Base-by-base conservation (phyloP, 2,888 invertebrate genomes). In the Drosophila pegasa region DNA sequence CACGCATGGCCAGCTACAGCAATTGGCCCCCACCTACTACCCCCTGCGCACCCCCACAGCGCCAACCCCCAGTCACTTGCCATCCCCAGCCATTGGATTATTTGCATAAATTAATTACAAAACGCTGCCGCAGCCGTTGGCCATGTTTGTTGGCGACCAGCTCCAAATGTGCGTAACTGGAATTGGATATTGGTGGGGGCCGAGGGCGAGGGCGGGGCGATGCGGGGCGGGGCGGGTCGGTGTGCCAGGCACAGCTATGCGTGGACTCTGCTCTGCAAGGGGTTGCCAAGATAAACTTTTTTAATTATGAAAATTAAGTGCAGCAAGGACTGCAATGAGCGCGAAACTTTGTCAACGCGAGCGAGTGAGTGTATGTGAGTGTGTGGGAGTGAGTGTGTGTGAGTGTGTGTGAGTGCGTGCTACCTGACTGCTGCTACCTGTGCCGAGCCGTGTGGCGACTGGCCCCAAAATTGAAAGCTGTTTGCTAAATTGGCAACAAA, bases 301-400 rank as follows among this genome's bases (percentile, higher is more conserved):
- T 84, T 84, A 87, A 84, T 84, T 84, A 84, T 84, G 81, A 87
- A 84, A 84, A 84, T 87, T 81, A 87, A 84, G 84, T 87, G 84
- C 84, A 81, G 70, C 71, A 67, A 70, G 71, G 78, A 82, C 72
- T 81, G 85, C 81, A 75, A 68, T 71, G 63, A 71, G 67, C 71
- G 71, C 54, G 62, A 75, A 75, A 75, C 75, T 75, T 75, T 71
- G 59, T 75, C 74, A 75, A 67, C 71, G 59, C 47, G 33, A 37
- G 31, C 33, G 27, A 9, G 16, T 10, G 25, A 9, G 37, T 31
- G 43, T 16, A 9, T 20, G 22, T 33, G 37, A 37, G 20, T 8
- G 33, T 14, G 45, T 27, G 31, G 9, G 51, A 4, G 33, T 22
- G 27, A 10, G 18, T 9, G 37, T 18, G 22, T 33, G 35, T 12